These are phyloP conservation scores for Marasmarcha lunaedactyla DNA, from an alignment of 2,888 invertebrate genomes.

Conservation along the genomic window DNA sequence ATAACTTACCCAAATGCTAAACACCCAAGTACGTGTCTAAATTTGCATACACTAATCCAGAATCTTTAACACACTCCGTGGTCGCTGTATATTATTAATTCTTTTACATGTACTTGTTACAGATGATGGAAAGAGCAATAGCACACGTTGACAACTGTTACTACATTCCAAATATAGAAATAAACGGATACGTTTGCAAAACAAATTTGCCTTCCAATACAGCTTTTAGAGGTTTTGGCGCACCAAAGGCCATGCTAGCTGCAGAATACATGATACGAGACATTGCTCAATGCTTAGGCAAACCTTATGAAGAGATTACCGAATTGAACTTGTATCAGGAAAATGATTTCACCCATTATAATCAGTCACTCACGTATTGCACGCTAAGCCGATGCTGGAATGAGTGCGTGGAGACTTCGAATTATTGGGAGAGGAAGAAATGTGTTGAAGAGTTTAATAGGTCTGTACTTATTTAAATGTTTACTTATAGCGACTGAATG, in stretches of 20 bases:
- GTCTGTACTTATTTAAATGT: conserved; percentile 56
- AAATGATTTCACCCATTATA: conserved; percentile 83
- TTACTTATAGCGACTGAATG: too few relatives aligned
- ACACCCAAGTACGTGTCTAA: too few relatives aligned
- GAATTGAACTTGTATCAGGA: conserved; percentile 83
- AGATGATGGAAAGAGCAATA: conserved; percentile 85
- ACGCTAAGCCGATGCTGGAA: conserved; percentile 81
- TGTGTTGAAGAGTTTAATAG: conserved; percentile 78
- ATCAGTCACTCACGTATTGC: conserved; percentile 79
- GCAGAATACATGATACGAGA: conserved; percentile 83
- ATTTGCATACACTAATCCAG: too few relatives aligned
- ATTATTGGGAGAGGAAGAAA: conserved; percentile 71
- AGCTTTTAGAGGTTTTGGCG: conserved; percentile 93
- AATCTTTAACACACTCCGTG: too few relatives aligned
- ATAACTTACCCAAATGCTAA: too few relatives aligned
- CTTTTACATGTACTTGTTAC: conserved; percentile 17
- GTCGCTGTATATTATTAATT: background rate
- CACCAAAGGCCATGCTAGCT: conserved; percentile 89
- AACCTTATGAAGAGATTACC: conserved; percentile 74
- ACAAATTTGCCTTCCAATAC: conserved; percentile 94
- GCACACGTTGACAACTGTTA: conserved; percentile 87
- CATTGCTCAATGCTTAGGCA: conserved; percentile 76
- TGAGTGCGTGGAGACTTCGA: conserved; percentile 76
- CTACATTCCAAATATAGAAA: conserved; percentile 77
- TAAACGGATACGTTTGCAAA: conserved; percentile 80